Percentiles rank a stretch among this genome's conserved stretches.
Evolutionary conservation across 2,113 vertebrate genomes (phyloP).

Genomic region (Mastomys natalensis): DNA sequence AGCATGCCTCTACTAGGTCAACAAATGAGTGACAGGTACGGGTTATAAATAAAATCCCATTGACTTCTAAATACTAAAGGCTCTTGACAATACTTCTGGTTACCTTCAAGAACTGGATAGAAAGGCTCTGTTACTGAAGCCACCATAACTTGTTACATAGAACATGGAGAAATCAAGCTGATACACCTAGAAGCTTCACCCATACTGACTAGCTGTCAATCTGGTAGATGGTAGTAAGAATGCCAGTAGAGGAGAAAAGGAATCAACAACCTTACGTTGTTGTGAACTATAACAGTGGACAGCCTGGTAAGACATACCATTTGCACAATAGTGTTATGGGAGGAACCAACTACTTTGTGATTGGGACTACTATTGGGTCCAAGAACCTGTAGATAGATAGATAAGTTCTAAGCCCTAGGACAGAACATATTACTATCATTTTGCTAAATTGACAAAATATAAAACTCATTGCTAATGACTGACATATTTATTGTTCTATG

Average conservation of each 20-base stretch:
- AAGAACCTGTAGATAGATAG: too few relatives aligned
- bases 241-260: neutral
- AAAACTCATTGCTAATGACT: neutral
- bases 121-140: neutral
- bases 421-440: neutral
- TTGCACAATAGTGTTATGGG: neutral
- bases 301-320: neutral
- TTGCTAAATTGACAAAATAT: neutral
- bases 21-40: neutral
- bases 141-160: neutral
- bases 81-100: neutral
- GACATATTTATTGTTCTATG: neutral
- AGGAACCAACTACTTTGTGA: neutral
- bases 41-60: neutral
- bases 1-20: neutral
- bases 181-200: neutral
- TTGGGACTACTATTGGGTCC: neutral
- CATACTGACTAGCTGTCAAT: neutral
- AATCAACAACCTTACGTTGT: neutral
- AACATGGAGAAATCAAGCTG: neutral
- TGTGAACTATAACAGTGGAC: neutral
- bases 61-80: neutral
- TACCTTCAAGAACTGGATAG: neutral
- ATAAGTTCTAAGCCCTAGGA: too few relatives aligned
- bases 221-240: neutral